Percentiles rank a stretch among this genome's conserved stretches.
Conservation (phyloP, 2,113 vertebrate genomes). For the Engystomops pustulosus region DNA sequence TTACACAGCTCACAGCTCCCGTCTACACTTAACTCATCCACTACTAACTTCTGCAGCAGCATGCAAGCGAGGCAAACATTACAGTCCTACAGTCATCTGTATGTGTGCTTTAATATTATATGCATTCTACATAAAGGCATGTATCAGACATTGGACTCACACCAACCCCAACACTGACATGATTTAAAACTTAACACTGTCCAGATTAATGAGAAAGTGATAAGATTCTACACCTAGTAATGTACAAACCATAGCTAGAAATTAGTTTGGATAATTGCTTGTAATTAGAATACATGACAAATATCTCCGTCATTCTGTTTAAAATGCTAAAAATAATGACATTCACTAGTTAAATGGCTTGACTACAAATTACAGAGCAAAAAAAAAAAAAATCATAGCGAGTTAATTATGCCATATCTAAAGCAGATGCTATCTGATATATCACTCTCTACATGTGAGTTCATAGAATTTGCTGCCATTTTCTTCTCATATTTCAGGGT, state of each 20-base stretch:
- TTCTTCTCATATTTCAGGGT: slow-evolving; percentile 42
- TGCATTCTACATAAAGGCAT: background rate
- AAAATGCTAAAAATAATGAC: slow-evolving; percentile 2
- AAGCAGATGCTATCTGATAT: slow-evolving; percentile 23
- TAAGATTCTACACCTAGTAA: too few species aligned
- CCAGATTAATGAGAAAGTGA: too few species aligned
- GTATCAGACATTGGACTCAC: background rate
- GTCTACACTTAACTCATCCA: slow-evolving; percentile 45
- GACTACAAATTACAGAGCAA: background rate
- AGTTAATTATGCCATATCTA: slow-evolving; percentile 17
- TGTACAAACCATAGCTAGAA: too few species aligned
- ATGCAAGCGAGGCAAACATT: background rate
- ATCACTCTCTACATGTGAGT: background rate
- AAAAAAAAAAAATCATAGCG: background rate
- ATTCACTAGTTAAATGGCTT: background rate
- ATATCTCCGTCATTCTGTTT: too few species aligned
- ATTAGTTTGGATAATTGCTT: too few species aligned
- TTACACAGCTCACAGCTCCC: slow-evolving; percentile 50
- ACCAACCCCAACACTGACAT: too few species aligned
- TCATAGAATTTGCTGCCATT: slow-evolving; percentile 25
- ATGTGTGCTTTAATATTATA: background rate
- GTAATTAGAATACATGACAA: too few species aligned
- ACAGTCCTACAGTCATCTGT: background rate
- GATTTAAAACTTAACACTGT: background rate
- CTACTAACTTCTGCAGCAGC: background rate